Base-by-base conservation (phyloP, 2,797 vertebrate genomes). In the Galagoides demidoff region DNA sequence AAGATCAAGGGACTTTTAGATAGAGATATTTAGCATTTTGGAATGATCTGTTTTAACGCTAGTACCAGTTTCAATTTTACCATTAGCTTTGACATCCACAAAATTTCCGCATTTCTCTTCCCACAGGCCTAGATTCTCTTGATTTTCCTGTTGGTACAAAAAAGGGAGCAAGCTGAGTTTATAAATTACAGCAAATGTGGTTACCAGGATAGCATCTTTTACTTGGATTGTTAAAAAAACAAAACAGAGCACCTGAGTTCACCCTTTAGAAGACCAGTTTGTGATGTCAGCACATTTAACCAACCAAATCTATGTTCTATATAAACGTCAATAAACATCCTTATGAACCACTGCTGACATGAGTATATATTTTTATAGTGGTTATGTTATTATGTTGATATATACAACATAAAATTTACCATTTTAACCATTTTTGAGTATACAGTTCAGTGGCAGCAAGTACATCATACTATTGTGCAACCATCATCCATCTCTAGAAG, bases 71-170 rank as follows among this genome's bases (percentile, higher is more conserved):
- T 95, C 57, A 95, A 88, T 66, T 98, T 97, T 98, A 99, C 99
- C 99, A 86, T 99, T 99, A 90, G 99, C 98, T 98, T 99, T 99
- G 97, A 99, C 81, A 96, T 99, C 99, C 97, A 99, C 97, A 98
- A 99, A 99, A 49, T 97, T 96, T 98, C 97, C 98, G 97, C 99
- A 99, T 55, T 98, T 99, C 98, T 99, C 99, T 95, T 98, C 98
- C 99, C 99, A 99, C 45, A 99, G 98, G 95, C 98, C 97, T 9
- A 98, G 81, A 90, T 99, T 98, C 9, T 99, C 98, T 95, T 98
- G 95, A 85, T 97, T 97, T 97, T 98, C 97, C 98, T 99, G 90
- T n/a, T 93, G 83, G 90, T 82, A 98, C 2, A 97, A 95, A 96
- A 94, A 89, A 39, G 20, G 31, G 34, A 76, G 5, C 10, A 97